Evolutionary conservation across 1,140 invertebrate genomes (phyloP).

Genomic region (Dreissena polymorpha): DNA sequence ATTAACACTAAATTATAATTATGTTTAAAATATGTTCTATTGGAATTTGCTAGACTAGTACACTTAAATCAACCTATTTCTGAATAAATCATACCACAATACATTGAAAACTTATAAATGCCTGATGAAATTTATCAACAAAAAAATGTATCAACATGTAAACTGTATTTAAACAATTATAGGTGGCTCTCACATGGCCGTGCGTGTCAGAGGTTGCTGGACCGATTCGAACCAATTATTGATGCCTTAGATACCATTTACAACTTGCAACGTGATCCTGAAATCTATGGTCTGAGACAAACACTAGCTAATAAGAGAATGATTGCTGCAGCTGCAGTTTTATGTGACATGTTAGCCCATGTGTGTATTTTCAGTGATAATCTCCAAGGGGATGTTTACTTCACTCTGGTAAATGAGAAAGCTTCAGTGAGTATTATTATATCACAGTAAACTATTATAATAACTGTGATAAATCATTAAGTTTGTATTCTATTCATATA

Average conservation of each 20-base stretch:
- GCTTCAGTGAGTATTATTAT: constrained; percentile 11
- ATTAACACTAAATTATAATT: too few relatives aligned
- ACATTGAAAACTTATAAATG: neutral
- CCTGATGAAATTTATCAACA: neutral
- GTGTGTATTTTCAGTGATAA: constrained; percentile 14
- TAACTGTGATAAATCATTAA: too few relatives aligned
- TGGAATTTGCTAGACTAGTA: too few relatives aligned
- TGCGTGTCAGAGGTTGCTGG: neutral
- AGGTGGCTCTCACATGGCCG: constrained; percentile 3
- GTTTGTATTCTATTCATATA: too few relatives aligned
- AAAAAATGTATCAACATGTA: neutral
- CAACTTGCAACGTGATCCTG: neutral
- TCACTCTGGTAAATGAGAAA: constrained; percentile 11
- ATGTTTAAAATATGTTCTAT: too few relatives aligned
- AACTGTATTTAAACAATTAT: neutral
- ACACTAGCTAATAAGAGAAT: constrained; percentile 27
- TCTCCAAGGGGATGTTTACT: constrained; percentile 23
- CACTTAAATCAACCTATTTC: too few relatives aligned
- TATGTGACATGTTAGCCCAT: constrained; percentile 29
- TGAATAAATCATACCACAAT: too few relatives aligned
- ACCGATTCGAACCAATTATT: constrained; percentile 21
- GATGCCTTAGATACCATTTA: constrained; percentile 18
- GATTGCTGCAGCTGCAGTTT: constrained; percentile 19
- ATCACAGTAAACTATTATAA: too few relatives aligned
- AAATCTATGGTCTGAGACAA: constrained; percentile 25